Base-by-base conservation (phyloP, 2,888 invertebrate genomes). In the Amphipoea oculea region DNA sequence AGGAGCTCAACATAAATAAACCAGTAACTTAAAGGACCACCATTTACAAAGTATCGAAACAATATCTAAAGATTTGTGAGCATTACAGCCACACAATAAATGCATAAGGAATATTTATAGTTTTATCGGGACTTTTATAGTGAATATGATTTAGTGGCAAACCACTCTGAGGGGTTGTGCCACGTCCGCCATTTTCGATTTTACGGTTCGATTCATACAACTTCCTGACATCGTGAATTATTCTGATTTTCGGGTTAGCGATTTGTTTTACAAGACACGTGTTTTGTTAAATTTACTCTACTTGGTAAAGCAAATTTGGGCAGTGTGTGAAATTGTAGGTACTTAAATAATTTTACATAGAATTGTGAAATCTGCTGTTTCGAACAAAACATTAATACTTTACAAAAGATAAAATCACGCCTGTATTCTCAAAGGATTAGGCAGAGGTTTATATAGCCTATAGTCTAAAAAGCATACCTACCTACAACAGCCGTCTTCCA, bases 101-200 rank as follows among this genome's bases (percentile, higher is more conserved):
- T 93, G 93, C 92, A 93, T 92, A 94, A 92, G 92, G 93, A 94
- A 95, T 95, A 95, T 95, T 95, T 96, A 95, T 95, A 94, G 94
- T 95, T 94, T 94, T 95, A 95, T 95, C 93, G 92, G 89, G 93
- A 95, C 94, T 94, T 96, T 96, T 95, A 96, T 96, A 93, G 95
- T 94, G 93, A 93, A 91, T 94, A 92, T 96, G 96, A 96, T 96
- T 95, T 96, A 96, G 93, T 93, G 90, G 89, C 93, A 93, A 95
- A 93, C 94, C 93, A 92, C 94, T 79, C 73, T 93, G 91, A 90
- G 94, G 94, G 95, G 92, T 88, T 88, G 90, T 85, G 90, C 92
- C 90, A 90, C 90, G 92, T 91, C 92, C 92, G 94, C 94, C 91
- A 96, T 96, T 96, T 96, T 94, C 95, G 95, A 96, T 96, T 96